These are phyloP conservation scores for Heterodera carotae DNA, from an alignment of 1,140 invertebrate species.

Conservation along the genomic window DNA sequence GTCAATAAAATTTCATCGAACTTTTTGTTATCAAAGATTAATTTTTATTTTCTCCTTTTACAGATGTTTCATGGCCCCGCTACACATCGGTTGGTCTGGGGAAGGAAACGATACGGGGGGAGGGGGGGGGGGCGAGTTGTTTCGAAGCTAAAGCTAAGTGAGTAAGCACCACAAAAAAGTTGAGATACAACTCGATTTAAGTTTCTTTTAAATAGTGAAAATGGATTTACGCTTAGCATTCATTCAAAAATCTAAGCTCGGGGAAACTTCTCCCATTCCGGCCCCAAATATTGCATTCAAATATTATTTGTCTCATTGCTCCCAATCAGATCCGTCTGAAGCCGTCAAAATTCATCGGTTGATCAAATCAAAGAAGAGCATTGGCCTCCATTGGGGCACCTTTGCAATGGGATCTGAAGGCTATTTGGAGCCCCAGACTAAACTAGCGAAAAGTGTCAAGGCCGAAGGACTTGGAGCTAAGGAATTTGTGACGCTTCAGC, in stretches of 20 bases:
- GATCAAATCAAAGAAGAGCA: constrained; percentile 54
- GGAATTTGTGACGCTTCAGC: constrained; percentile 34
- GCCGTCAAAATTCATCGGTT: constrained; percentile 69
- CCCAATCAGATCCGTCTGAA: constrained; percentile 66
- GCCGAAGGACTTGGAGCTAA: constrained; percentile 14
- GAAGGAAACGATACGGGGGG: too few species aligned
- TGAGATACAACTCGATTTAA: too few species aligned
- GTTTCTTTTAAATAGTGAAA: too few species aligned
- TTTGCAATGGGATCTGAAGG: constrained; percentile 44
- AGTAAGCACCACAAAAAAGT: too few species aligned
- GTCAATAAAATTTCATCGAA: too few species aligned
- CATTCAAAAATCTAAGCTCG: too few species aligned
- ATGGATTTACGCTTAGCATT: too few species aligned
- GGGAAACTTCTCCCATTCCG: too few species aligned
- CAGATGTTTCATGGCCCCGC: constrained; percentile 67
- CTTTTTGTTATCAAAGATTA: background rate
- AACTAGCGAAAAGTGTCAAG: constrained; percentile 31
- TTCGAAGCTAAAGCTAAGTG: too few species aligned
- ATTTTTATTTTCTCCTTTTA: constrained; percentile 35
- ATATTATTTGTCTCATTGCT: background rate
- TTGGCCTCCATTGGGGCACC: constrained; percentile 67
- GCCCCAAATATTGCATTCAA: too few species aligned
- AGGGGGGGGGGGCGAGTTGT: too few species aligned
- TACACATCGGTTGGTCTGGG: constrained; percentile 65
- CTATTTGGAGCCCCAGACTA: constrained; percentile 42